A percentile compares a stretch with the other conserved stretches of the same genome.
These are phyloP conservation scores for Keiferia lycopersicella DNA, from an alignment of 2,888 invertebrate genomes.

Conservation along the genomic window DNA sequence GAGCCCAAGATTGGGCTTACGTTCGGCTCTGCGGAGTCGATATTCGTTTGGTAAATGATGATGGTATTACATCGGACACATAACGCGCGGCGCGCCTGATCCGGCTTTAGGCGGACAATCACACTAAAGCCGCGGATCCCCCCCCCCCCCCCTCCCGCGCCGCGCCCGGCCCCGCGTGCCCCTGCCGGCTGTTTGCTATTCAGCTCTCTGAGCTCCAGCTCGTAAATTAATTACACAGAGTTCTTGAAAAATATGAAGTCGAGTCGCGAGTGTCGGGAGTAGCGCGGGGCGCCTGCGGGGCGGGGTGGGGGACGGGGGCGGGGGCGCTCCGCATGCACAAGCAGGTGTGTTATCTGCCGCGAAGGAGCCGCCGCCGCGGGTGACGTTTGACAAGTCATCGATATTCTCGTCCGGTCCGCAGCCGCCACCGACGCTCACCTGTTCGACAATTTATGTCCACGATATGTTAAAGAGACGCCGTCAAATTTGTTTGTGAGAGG, in stretches of 20 bases:
- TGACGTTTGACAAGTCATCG: background rate
- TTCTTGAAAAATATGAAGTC: constrained; percentile 9
- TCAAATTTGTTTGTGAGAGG: background rate
- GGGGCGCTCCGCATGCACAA: background rate
- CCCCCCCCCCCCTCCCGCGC: background rate
- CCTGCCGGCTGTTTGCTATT: background rate
- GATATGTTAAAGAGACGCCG: background rate
- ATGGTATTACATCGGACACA: background rate
- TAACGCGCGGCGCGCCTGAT: background rate
- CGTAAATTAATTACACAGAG: constrained; percentile 11
- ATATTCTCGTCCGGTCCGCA: background rate
- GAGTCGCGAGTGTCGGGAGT: background rate
- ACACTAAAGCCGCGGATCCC: constrained; percentile 5
- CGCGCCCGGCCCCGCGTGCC: background rate
- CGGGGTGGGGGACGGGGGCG: background rate
- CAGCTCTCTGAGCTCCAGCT: constrained; percentile 2
- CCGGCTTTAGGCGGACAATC: constrained; percentile 12
- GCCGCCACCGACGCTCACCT: background rate
- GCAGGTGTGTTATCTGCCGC: background rate
- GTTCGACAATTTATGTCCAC: background rate
- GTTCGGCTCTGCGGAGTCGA: background rate
- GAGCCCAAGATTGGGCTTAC: background rate
- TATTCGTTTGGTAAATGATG: background rate
- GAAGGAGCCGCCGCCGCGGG: too few species aligned
- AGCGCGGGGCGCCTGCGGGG: background rate